These are phyloP conservation scores for Papilio machaon DNA, from an alignment of 1,140 invertebrate genomes.

Conservation along the genomic window DNA sequence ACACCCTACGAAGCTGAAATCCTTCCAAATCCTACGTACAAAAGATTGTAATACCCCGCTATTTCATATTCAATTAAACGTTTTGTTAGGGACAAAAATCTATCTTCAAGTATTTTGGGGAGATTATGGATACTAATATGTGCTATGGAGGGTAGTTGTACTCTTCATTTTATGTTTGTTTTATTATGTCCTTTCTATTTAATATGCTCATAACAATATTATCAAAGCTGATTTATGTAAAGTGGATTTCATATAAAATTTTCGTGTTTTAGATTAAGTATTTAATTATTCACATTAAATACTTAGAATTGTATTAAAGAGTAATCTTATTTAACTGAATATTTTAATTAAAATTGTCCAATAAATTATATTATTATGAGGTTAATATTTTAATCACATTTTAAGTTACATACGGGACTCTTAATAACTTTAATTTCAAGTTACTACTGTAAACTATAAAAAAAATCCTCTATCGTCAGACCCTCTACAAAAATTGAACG, in stretches of 20 bases:
- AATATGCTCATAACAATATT: neutral
- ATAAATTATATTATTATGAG: too few relatives aligned
- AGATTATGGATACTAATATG: constrained; percentile 53
- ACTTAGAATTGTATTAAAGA: too few relatives aligned
- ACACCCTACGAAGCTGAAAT: constrained; percentile 60
- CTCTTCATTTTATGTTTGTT: constrained; percentile 19
- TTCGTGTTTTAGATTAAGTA: neutral
- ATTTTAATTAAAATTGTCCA: too few relatives aligned
- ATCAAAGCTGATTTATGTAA: neutral
- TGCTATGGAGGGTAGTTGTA: constrained; percentile 42
- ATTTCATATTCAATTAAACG: constrained; percentile 81
- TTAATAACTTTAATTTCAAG: neutral
- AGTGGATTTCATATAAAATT: neutral
- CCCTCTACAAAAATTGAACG: constrained; percentile 45
- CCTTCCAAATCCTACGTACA: constrained; percentile 72
- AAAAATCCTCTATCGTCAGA: constrained; percentile 27
- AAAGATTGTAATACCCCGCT: constrained; percentile 74
- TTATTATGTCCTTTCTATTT: neutral
- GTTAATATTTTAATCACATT: too few relatives aligned
- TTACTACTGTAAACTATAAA: constrained; percentile 15
- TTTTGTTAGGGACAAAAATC: constrained; percentile 75
- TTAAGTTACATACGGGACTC: too few relatives aligned
- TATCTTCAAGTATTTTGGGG: constrained; percentile 61
- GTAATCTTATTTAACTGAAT: too few relatives aligned
- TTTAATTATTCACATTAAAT: too few relatives aligned